Percentiles rank a stretch among this genome's conserved stretches.
Conservation (phyloP, 1,140 invertebrate genomes). For the Drosophila insularis region DNA sequence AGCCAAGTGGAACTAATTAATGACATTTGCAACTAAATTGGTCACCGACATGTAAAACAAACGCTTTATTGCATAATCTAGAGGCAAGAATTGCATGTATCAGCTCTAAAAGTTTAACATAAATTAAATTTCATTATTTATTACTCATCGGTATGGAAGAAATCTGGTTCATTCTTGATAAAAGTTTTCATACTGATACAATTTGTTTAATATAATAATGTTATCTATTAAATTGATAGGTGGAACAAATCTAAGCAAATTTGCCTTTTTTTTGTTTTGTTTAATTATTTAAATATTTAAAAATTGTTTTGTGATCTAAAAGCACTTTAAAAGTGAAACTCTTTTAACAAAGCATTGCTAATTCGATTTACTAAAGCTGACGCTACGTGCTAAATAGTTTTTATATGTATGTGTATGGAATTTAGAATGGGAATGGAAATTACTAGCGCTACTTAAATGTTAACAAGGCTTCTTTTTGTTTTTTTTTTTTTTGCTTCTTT, state of each 20-base stretch:
- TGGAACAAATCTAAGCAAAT: background rate
- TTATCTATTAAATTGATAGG: conserved; percentile 27
- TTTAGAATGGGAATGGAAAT: conserved; percentile 51
- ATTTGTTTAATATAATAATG: background rate
- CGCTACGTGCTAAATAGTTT: conserved; percentile 61
- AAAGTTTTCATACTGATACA: background rate
- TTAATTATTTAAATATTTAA: conserved; percentile 5
- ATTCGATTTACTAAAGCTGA: conserved; percentile 70
- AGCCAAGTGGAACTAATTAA: too few relatives aligned
- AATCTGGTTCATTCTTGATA: background rate
- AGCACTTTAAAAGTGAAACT: conserved; percentile 66
- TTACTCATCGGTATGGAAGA: background rate
- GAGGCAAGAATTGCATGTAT: background rate
- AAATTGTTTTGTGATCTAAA: conserved; percentile 41
- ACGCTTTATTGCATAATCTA: background rate
- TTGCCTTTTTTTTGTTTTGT: background rate
- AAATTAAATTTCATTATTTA: too few relatives aligned
- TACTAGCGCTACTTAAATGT: conserved; percentile 73
- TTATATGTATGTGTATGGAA: conserved; percentile 22
- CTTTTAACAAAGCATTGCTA: conserved; percentile 75
- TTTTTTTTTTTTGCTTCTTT: conserved; percentile 29
- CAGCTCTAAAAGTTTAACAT: too few relatives aligned
- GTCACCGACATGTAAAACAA: background rate
- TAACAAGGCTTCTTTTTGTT: conserved; percentile 61
- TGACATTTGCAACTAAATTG: too few relatives aligned